A percentile compares a stretch with the other conserved stretches of the same genome.
phyloP scores from a whole-genome alignment of 2,888 invertebrate species.

The Diachrysia chrysitis region DNA sequence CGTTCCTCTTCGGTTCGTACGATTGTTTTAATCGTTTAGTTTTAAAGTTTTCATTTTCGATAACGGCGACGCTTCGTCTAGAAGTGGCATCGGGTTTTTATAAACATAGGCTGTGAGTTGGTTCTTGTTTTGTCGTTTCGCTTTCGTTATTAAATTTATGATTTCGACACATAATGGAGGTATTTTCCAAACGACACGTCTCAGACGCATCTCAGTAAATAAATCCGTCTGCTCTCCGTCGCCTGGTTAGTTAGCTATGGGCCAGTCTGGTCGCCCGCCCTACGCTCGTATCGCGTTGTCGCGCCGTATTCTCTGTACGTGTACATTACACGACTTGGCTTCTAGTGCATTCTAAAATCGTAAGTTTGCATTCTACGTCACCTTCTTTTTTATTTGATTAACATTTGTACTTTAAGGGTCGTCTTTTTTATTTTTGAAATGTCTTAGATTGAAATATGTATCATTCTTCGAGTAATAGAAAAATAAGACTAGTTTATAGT shows the following conservation, averaged over 20 bases:
- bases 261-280: slow-evolving; percentile 66
- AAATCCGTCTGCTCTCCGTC: slow-evolving; percentile 88
- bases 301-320: slow-evolving; percentile 79
- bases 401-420: slow-evolving; percentile 81
- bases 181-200: slow-evolving; percentile 87
- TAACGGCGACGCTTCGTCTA: slow-evolving; percentile 68
- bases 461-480: slow-evolving; percentile 80
- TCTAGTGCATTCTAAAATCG: slow-evolving; percentile 77
- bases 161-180: slow-evolving; percentile 74
- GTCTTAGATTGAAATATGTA: slow-evolving; percentile 78
- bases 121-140: slow-evolving; percentile 83
- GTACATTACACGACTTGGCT: slow-evolving; percentile 86
- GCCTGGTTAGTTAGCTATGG: slow-evolving; percentile 76
- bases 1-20: slow-evolving; percentile 79
- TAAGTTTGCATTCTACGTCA: slow-evolving; percentile 82
- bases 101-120: slow-evolving; percentile 88
- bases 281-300: slow-evolving; percentile 76
- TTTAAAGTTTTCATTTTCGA: slow-evolving; percentile 69
- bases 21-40: slow-evolving; percentile 74
- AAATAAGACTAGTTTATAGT: slow-evolving; percentile 85
- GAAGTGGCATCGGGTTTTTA: slow-evolving; percentile 77
- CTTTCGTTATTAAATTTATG: slow-evolving; percentile 76
- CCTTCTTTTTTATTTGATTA: slow-evolving; percentile 77
- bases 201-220: slow-evolving; percentile 85
- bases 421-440: slow-evolving; percentile 69